Percentiles rank a stretch among this genome's conserved stretches.
phyloP scores from a whole-genome alignment of 2,888 invertebrate genomes.

The Acronicta aceris region DNA sequence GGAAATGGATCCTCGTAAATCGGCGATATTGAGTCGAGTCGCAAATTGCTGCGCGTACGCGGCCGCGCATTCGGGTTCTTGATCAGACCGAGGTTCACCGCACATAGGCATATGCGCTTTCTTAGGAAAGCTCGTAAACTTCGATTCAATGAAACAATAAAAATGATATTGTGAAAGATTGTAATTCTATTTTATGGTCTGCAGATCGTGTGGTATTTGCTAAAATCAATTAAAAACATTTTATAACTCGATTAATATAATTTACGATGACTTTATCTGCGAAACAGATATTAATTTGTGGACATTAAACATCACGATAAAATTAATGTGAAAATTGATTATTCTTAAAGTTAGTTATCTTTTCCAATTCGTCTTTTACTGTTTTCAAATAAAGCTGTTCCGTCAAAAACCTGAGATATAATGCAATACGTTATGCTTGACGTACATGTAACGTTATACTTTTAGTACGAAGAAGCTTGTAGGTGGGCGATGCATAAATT shows the following conservation, averaged over 20 bases:
- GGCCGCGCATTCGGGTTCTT: slow-evolving; percentile 75
- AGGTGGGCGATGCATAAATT: slow-evolving; percentile 79
- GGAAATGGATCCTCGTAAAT: slow-evolving; percentile 83
- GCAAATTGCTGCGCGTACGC: slow-evolving; percentile 81
- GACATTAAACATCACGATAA: not conserved
- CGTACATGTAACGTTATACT: slow-evolving; percentile 73
- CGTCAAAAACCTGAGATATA: slow-evolving; percentile 48
- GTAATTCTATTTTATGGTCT: slow-evolving; percentile 29
- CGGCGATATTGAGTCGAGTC: slow-evolving; percentile 76
- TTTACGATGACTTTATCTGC: slow-evolving; percentile 7
- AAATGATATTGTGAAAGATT: slow-evolving; percentile 43
- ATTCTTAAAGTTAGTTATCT: not conserved
- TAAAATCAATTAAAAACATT: slow-evolving; percentile 31
- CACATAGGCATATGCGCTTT: slow-evolving; percentile 52
- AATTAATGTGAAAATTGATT: not conserved
- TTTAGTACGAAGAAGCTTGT: slow-evolving; percentile 64
- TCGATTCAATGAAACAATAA: slow-evolving; percentile 58
- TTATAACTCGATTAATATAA: slow-evolving; percentile 11
- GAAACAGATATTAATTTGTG: slow-evolving; percentile 6
- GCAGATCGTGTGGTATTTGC: slow-evolving; percentile 6
- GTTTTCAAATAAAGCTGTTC: slow-evolving; percentile 63
- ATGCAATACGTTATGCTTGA: slow-evolving; percentile 61
- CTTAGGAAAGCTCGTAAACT: slow-evolving; percentile 62
- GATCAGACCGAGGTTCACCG: slow-evolving; percentile 65
- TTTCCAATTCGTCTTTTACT: slow-evolving; percentile 46